Conservation (phyloP, 1,140 invertebrate genomes). For the Tribolium castaneum region DNA sequence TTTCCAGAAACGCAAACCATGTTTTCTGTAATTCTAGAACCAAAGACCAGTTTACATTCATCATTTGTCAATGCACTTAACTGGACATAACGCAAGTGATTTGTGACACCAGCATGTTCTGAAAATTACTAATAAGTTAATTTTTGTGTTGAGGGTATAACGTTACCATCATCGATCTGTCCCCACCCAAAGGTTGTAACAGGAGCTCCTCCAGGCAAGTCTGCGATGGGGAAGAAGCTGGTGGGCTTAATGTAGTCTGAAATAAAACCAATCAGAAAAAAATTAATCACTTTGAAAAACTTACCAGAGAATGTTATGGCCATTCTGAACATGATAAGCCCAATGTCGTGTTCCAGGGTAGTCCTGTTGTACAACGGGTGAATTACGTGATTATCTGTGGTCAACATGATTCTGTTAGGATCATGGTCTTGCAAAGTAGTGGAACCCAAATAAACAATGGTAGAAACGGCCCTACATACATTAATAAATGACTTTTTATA, state of each 20-base stretch:
- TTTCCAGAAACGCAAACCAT: slow-evolving; percentile 16
- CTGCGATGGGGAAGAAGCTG: slow-evolving; percentile 5
- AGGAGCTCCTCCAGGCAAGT: slow-evolving; percentile 1
- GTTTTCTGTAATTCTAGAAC: neutral
- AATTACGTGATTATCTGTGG: neutral
- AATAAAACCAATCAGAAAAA: neutral
- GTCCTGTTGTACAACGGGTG: neutral
- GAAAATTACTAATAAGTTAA: neutral
- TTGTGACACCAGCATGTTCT: neutral
- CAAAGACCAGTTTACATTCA: neutral
- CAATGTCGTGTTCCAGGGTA: neutral
- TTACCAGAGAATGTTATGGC: neutral
- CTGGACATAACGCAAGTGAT: neutral
- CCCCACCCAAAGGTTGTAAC: slow-evolving; percentile 18
- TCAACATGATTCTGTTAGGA: neutral
- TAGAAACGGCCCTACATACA: neutral
- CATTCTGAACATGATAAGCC: slow-evolving; percentile 1
- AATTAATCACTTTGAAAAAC: neutral
- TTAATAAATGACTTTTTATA: neutral
- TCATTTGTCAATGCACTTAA: neutral
- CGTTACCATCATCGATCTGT: neutral
- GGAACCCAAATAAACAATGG: neutral
- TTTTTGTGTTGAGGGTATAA: neutral
- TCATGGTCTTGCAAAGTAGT: neutral
- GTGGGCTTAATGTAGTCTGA: neutral